A percentile compares a stretch with the other conserved stretches of the same genome.
Conservation (phyloP, 2,888 invertebrate genomes). For the Tuta absoluta region DNA sequence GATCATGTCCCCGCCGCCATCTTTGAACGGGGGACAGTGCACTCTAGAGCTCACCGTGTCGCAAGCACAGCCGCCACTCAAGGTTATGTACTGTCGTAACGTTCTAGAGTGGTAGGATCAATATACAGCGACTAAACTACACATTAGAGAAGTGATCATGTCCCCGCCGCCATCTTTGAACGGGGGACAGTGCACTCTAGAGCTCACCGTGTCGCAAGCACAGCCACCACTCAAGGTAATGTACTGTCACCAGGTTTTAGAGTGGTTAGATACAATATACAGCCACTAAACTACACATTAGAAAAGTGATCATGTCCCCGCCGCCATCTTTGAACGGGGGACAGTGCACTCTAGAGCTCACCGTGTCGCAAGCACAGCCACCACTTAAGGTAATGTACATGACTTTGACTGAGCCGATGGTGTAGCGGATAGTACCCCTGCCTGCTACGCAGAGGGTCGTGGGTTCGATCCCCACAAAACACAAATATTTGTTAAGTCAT, state of each 20-base stretch:
- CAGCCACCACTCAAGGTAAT: slow-evolving; percentile 1
- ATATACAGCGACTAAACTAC: slow-evolving; percentile 68
- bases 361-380: slow-evolving; percentile 59
- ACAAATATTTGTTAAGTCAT: too few relatives aligned
- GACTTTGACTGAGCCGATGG: too few relatives aligned
- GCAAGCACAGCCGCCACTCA: slow-evolving; percentile 48
- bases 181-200: slow-evolving; percentile 66
- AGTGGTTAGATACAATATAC: too few relatives aligned
- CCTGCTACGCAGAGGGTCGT: too few relatives aligned
- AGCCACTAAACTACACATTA: slow-evolving; percentile 64
- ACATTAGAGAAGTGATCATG: slow-evolving; percentile 71
- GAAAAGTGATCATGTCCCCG: slow-evolving; percentile 68
- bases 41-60: slow-evolving; percentile 70
- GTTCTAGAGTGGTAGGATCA: too few relatives aligned
- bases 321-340: slow-evolving; percentile 65
- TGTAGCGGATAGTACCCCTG: too few relatives aligned
- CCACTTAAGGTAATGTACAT: slow-evolving; percentile 1
- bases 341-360: slow-evolving; percentile 70
- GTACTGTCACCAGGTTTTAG: too few relatives aligned
- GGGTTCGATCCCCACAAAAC: too few relatives aligned
- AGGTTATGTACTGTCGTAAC: too few relatives aligned
- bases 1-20: slow-evolving; percentile 67
- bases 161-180: slow-evolving; percentile 66
- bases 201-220: slow-evolving; percentile 68
- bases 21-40: slow-evolving; percentile 63